Conservation (phyloP, 2,797 vertebrate genomes). For the Enteromius paludinosus region DNA sequence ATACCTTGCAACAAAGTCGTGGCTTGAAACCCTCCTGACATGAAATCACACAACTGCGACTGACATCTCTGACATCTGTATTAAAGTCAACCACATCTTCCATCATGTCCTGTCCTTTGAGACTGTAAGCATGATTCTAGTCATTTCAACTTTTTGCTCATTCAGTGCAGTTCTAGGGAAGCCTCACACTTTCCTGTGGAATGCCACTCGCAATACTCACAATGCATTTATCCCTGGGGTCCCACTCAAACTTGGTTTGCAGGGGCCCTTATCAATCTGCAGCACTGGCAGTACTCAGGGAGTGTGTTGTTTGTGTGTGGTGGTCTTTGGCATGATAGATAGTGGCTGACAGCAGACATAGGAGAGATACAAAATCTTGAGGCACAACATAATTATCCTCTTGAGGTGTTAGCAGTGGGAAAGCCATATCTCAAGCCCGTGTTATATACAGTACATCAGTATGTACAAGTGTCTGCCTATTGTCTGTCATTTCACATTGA, state of each 20-base stretch:
- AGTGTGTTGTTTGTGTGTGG: slow-evolving; percentile 29
- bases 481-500: not conserved
- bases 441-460: not conserved
- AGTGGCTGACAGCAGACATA: slow-evolving; percentile 52
- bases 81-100: slow-evolving; percentile 53
- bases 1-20: slow-evolving; percentile 1
- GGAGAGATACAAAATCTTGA: slow-evolving; percentile 47
- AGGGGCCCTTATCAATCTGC: slow-evolving; percentile 56
- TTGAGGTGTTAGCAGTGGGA: slow-evolving; percentile 28
- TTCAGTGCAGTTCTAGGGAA: slow-evolving; percentile 57
- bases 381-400: slow-evolving; percentile 56
- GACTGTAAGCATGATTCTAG: slow-evolving; percentile 56
- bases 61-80: slow-evolving; percentile 34
- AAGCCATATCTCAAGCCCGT: slow-evolving; percentile 28
- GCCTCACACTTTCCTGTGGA: slow-evolving; percentile 49
- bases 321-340: slow-evolving; percentile 38
- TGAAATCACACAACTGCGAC: slow-evolving; percentile 56
- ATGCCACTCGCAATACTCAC: slow-evolving; percentile 64
- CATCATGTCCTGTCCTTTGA: slow-evolving; percentile 55
- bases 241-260: slow-evolving; percentile 52
- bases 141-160: slow-evolving; percentile 58
- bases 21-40: slow-evolving; percentile 52
- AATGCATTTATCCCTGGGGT: slow-evolving; percentile 56
- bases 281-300: slow-evolving; percentile 32
- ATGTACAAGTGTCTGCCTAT: slow-evolving; percentile 1